Evolutionary conservation across 1,140 invertebrate genomes (phyloP), one percentile per base, ranked within the genome.

Genomic region (Zaprionus lachaisei): DNA sequence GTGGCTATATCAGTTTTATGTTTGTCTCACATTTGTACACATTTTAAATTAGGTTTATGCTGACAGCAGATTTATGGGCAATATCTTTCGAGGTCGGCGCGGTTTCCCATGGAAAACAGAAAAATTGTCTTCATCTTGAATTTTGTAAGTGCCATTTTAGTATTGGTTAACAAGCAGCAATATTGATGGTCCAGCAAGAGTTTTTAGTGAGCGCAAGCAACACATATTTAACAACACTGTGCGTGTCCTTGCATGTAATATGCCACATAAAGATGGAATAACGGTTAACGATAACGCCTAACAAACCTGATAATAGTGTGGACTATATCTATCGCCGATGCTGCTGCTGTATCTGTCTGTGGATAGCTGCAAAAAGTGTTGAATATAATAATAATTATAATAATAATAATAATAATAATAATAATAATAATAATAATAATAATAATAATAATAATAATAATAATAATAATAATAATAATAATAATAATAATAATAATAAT

Each of bases 261-360:
- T 2, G 17, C 17, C 5, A 38, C 12, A 26, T 12, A 60, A 20
- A 12, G 2, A 38, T 38, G 37, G 38, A n/a, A 15, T 7, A 34
- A 5, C n/a, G 31, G 56, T 37, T 24, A 24, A 51, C 4, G 9
- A 14, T 24, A 51, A 51, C 47, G 12, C 47, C 6, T 28, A 49
- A 82, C 90, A 86, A 92, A 92, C 90, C 90, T 92, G 90, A 83
- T 92, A 90, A 71, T 92, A 92, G 57, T 83, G 79, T 9, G 90
- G 80, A 90, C 84, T 92, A 85, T 92, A 92, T 90, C 90, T 92
- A 73, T 92, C 90, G 62, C 90, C 90, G 60, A 92, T 91, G 38
- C 71, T 85, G 85, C 90, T 92, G 89, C 69, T 89, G 74, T 89
- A 92, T 81, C 90, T 91, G 80, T 92, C 84, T 56, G 72, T 89